Evolutionary conservation across 2,797 vertebrate species (phyloP), one percentile per base, ranked within the genome.

Genomic region (Xiphorhynchus erythropygius): DNA sequence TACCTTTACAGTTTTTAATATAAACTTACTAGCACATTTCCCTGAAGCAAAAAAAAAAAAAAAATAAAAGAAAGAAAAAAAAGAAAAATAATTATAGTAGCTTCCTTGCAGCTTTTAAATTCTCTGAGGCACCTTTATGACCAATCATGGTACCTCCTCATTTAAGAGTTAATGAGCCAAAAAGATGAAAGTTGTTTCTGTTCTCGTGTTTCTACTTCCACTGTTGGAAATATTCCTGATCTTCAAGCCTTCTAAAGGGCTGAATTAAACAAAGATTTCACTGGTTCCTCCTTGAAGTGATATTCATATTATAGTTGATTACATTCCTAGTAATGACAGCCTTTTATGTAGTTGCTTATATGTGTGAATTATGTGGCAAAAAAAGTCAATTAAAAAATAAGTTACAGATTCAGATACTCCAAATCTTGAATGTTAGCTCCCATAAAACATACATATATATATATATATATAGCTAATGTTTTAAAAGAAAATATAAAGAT

Each of bases 101-200:
- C 22, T 97, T 75, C 11, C 63, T 91, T 91, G 6, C n/a, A 81
- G 37, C 27, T 95, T 97, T 96, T 94, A 84, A 41, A 67, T 68
- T 84, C 59, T 94, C 49, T 89, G 68, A 89, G 55, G 55, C 49
- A 95, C 87, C 78, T 96, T 96, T 89, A 77, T 94, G 91, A 90
- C 80, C 89, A 97, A 76, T 87, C 53, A 87, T 71, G 93, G 46
- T 75, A 94, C n/a, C 41, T 91, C 33, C 75, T 70, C 80, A 96
- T 93, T 97, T 97, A 84, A 86, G 92, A 97, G 86, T 95, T 96
- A 97, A 97, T 97, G 96, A 98, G 42, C 50, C 94, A 92, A 91
- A 89, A 91, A 96, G 86, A 96, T 92, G 56, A 96, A 82, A 84
- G 53, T 97, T 97, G 35, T 57, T 94, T 97, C 91, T 82, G 65